phyloP scores from a whole-genome alignment of 2,113 vertebrate species.

The Balaenoptera acutorostrata region DNA sequence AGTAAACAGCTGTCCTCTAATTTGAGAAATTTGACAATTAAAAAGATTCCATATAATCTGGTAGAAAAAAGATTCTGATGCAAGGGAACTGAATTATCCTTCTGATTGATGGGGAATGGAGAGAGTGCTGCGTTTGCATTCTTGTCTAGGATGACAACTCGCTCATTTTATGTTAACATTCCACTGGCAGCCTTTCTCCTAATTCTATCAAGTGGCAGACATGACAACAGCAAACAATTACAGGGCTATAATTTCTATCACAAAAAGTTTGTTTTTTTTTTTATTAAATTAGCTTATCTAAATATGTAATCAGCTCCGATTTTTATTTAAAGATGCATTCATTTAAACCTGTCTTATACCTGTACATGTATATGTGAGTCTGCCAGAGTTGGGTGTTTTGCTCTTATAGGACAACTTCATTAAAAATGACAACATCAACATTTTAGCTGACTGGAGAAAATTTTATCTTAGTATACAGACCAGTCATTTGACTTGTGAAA shows the following conservation, averaged over 20 bases:
- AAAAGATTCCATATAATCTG: neutral
- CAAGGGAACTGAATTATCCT: slow-evolving; percentile 8
- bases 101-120: neutral
- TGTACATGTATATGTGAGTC: neutral
- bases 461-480: slow-evolving; percentile 61
- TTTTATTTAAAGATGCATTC: slow-evolving; percentile 5
- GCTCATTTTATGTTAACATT: neutral
- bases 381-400: neutral
- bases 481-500: slow-evolving; percentile 57
- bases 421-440: slow-evolving; percentile 53
- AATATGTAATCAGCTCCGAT: neutral
- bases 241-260: neutral
- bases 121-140: neutral
- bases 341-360: neutral
- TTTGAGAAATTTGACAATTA: slow-evolving; percentile 9
- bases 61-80: neutral
- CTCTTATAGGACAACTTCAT: slow-evolving; percentile 26
- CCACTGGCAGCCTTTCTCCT: neutral
- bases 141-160: neutral
- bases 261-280: neutral
- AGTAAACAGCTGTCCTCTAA: neutral
- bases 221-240: neutral
- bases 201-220: neutral
- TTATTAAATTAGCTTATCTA: slow-evolving; percentile 32
- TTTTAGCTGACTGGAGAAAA: slow-evolving; percentile 64